Percentiles rank a stretch among this genome's conserved stretches.
Conservation (phyloP, 30 jellyfish, hydroid and myxozoan genomes). For the Clytia hemisphaerica region DNA sequence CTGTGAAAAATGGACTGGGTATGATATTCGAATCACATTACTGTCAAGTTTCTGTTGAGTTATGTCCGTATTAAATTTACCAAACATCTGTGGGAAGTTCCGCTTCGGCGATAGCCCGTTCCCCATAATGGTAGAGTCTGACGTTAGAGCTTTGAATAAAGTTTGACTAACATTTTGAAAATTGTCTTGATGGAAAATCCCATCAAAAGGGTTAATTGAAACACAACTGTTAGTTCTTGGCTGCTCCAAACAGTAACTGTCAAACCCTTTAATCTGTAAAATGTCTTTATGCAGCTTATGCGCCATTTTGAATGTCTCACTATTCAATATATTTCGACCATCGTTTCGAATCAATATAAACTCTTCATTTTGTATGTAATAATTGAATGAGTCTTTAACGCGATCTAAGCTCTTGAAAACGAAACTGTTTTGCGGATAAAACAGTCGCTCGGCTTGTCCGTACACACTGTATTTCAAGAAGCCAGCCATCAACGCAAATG, state of each 20-base stretch:
- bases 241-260: conserved; percentile 35
- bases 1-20: conserved; percentile 51
- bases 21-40: conserved; percentile 40
- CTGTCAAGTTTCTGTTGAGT: conserved; percentile 22
- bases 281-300: conserved; percentile 35
- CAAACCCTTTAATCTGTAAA: conserved; percentile 17
- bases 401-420: conserved; percentile 53
- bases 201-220: conserved; percentile 40
- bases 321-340: conserved; percentile 23
- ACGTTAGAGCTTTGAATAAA: conserved; percentile 28
- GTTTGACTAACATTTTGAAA: conserved; percentile 2
- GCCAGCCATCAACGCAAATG: conserved; percentile 7
- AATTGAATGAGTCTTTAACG: conserved; percentile 43
- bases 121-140: conserved; percentile 32
- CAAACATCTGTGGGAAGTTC: conserved; percentile 67
- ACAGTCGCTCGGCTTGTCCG: conserved; percentile 52
- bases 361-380: conserved; percentile 62
- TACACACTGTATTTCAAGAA: conserved; percentile 4
- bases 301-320: conserved; percentile 35
- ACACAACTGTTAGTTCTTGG: conserved; percentile 10
- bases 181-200: conserved; percentile 30
- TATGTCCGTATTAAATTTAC: background rate
- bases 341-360: conserved; percentile 22
- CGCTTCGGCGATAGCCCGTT: conserved; percentile 45
- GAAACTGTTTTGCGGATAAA: conserved; percentile 76